These are phyloP conservation scores for Glossosoma conforme DNA, from an alignment of 1,140 invertebrate species.

Conservation along the genomic window DNA sequence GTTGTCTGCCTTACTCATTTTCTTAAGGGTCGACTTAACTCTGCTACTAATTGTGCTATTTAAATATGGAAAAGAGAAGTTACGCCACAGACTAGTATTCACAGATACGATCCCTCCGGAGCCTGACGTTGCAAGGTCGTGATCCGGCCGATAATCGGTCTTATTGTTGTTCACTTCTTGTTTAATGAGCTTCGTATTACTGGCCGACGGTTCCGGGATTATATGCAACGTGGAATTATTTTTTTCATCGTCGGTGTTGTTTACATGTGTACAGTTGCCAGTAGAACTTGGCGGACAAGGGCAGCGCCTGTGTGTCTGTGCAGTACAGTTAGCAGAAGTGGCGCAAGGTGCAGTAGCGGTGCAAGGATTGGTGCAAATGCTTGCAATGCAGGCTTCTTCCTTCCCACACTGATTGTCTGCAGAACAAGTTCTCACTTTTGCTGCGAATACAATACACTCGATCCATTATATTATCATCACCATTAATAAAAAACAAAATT, in stretches of 20 bases:
- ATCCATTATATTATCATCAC: slow-evolving; percentile 31
- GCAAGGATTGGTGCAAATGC: slow-evolving; percentile 63
- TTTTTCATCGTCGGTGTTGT: too few relatives aligned
- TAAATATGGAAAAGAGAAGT: background rate
- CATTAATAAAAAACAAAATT: slow-evolving; percentile 6
- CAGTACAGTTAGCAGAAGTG: slow-evolving; percentile 29
- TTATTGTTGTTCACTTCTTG: too few relatives aligned
- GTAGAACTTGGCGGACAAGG: slow-evolving; percentile 39
- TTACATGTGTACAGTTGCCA: slow-evolving; percentile 33
- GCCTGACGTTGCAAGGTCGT: slow-evolving; percentile 1
- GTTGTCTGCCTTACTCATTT: slow-evolving; percentile 17
- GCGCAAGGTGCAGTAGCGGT: slow-evolving; percentile 56
- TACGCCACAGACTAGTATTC: background rate
- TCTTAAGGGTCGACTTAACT: slow-evolving; percentile 1
- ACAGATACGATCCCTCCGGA: background rate
- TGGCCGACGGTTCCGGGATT: too few relatives aligned
- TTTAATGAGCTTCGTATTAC: background rate
- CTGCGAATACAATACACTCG: slow-evolving; percentile 50
- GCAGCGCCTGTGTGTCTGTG: slow-evolving; percentile 47
- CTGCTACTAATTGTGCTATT: too few relatives aligned
- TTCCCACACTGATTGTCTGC: slow-evolving; percentile 62
- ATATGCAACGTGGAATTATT: too few relatives aligned
- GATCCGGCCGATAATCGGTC: background rate
- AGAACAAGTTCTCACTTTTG: slow-evolving; percentile 42
- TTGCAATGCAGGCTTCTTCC: slow-evolving; percentile 58